Base-by-base conservation (phyloP, 2,797 vertebrate genomes). In the Sebastes aleutianus region DNA sequence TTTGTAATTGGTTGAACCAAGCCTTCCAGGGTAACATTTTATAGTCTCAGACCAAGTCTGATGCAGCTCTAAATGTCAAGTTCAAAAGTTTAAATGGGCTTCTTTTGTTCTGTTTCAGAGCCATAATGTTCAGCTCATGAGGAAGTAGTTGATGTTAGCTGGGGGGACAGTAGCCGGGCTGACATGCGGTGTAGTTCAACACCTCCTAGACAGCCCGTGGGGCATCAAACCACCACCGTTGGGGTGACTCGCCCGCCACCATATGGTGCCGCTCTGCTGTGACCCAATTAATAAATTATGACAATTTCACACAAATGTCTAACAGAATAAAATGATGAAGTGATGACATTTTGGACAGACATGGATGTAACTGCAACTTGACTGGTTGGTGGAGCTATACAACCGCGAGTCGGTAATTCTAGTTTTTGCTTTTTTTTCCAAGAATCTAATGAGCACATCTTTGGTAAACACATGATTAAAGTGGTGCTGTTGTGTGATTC, bases 101-200 rank as follows among this genome's bases (percentile, higher is more conserved):
- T 64, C 2, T 65, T 70, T 34, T 36, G 8, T 39, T 69, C 24
- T 20, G 18, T n/a, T 11, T 54, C 43, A 47, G 6, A 14, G 74
- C 11, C 56, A 27, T 74, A 36, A 29, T 61, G 70, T 74, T 69
- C 27, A 78, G 58, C 65, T 80, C 70, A 74, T 32, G 62, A 34
- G 32, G 67, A 74, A 29, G 70, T 24, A 2, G 74, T 20, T 90
- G 90, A 92, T 85, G 81, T 89, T 86, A 87, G 65, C 76, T 29
- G 67, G 22, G 61, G 78, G 87, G 89, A 91, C 92, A 92, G 87
- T 84, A 84, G 50, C 89, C 74, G 57, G 81, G 83, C 69, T 66
- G 84, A 67, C 87, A 75, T 79, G 87, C 14, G 34, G 85, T 50
- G 75, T 24, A 50, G 85, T 71, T 89, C 71, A 88, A 62, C 88